Evolutionary conservation across 2,888 invertebrate species (phyloP).

Genomic region (Erebia aethiops): DNA sequence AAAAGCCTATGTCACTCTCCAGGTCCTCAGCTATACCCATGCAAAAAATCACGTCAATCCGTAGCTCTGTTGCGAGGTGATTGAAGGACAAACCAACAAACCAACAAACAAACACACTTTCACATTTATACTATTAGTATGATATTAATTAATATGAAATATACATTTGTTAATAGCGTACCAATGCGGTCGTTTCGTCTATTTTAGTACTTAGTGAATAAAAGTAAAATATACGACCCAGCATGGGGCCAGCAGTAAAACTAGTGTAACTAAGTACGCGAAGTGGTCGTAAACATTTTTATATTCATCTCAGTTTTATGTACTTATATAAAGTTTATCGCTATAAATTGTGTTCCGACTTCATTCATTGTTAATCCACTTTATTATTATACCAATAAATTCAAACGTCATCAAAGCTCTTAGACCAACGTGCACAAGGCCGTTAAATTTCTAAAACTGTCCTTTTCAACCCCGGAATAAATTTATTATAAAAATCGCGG

Average conservation of each 20-base stretch:
- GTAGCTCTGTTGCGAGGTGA: no score
- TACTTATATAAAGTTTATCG: slow-evolving; percentile 17
- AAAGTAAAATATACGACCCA: slow-evolving; percentile 22
- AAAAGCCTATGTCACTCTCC: no score
- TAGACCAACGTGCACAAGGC: no score
- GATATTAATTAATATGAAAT: not conserved
- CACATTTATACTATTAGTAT: no score
- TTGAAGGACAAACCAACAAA: no score
- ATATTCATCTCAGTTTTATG: slow-evolving; percentile 26
- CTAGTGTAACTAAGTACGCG: slow-evolving; percentile 24
- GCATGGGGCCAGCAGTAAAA: slow-evolving; percentile 24
- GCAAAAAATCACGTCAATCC: no score
- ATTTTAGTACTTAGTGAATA: slow-evolving; percentile 15
- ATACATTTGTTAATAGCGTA: not conserved
- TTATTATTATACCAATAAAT: not conserved
- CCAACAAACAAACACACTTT: no score
- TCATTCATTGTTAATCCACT: slow-evolving; percentile 10
- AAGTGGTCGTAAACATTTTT: slow-evolving; percentile 24
- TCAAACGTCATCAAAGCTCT: no score
- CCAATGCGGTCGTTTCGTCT: slow-evolving; percentile 11
- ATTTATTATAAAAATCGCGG: no score
- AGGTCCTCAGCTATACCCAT: no score
- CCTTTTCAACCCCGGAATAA: no score
- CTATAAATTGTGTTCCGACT: slow-evolving; percentile 15
- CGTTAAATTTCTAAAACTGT: no score